Percentiles rank a stretch among this genome's conserved stretches.
These are phyloP conservation scores for Sebastes taczanowskii DNA, from an alignment of 2,797 vertebrate species.

Conservation along the genomic window DNA sequence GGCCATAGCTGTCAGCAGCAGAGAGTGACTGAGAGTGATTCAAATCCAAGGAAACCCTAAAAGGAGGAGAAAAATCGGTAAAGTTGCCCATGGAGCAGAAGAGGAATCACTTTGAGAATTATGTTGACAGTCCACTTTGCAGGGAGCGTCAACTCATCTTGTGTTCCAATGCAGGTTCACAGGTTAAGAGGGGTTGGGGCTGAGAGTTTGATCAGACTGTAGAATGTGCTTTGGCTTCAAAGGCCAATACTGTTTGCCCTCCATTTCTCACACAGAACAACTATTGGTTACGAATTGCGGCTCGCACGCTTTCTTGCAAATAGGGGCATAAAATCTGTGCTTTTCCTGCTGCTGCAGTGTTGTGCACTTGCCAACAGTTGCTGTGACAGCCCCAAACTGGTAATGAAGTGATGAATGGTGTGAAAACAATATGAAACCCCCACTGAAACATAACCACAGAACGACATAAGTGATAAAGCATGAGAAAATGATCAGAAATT, in stretches of 20 bases:
- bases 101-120: slow-evolving; percentile 70
- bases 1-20: slow-evolving; percentile 26
- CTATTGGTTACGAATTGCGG: slow-evolving; percentile 27
- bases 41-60: slow-evolving; percentile 40
- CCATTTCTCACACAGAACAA: slow-evolving; percentile 44
- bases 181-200: slow-evolving; percentile 52
- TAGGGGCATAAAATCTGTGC: slow-evolving; percentile 35
- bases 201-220: slow-evolving; percentile 59
- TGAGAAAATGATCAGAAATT: slow-evolving; percentile 40
- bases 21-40: slow-evolving; percentile 37
- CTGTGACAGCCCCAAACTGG: slow-evolving; percentile 32
- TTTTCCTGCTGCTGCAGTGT: slow-evolving; percentile 7
- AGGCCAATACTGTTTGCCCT: slow-evolving; percentile 57
- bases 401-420: slow-evolving; percentile 56
- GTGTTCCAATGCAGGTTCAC: slow-evolving; percentile 58
- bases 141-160: slow-evolving; percentile 61
- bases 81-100: slow-evolving; percentile 42
- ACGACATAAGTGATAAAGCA: slow-evolving; percentile 1
- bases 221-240: slow-evolving; percentile 53
- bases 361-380: slow-evolving; percentile 31
- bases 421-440: slow-evolving; percentile 36
- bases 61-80: slow-evolving; percentile 15
- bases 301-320: slow-evolving; percentile 42
- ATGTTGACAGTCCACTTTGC: slow-evolving; percentile 76
- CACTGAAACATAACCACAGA: slow-evolving; percentile 44